Evolutionary conservation across 2,888 invertebrate species (phyloP), one percentile per base, ranked within the genome.

Genomic region (Harpalus rufipes): DNA sequence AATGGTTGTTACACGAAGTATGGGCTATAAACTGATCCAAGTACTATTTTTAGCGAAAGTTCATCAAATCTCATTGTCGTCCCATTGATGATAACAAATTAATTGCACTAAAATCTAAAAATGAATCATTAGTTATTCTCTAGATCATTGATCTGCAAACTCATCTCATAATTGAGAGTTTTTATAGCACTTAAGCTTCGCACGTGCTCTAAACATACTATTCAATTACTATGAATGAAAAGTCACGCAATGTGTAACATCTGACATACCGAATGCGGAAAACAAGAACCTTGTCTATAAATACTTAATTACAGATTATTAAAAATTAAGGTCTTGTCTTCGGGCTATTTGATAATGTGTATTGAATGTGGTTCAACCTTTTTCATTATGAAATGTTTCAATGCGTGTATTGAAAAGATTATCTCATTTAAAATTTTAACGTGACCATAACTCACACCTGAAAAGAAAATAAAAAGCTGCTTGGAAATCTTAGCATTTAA

Each of bases 301-400:
- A 81, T 81, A 81, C 51, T 65, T 65, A 65, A 81, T 44, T 65
- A 81, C 44, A 14, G 21, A 65, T 81, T 41, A 65, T 81, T 81
- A 81, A 81, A 81, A 81, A 65, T 81, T 81, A 65, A 65, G 44
- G 65, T 81, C 65, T 81, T 81, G 68, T 65, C 65, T 41, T 44
- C 63, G 14, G 65, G 81, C 44, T 81, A 65, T 81, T 81, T 81
- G 44, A 65, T 21, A 65, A 81, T 81, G 65, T 68, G 68, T 68
- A 68, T 68, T 39, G 68, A 32, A 4, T 68, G 18, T 51, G 18
- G 41, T 51, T 63, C 32, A 32, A 68, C 32, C 32, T 68, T 68
- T 68, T 56, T 32, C 25, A 58, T 56, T 25, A 76, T 56, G 78
- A 58, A 78, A 18, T 21, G 21, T 76, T 56, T 76, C 10, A 56